Percentiles rank a stretch among this genome's conserved stretches.
Conservation (phyloP, 2,888 invertebrate species). For the Lasius platythorax region DNA sequence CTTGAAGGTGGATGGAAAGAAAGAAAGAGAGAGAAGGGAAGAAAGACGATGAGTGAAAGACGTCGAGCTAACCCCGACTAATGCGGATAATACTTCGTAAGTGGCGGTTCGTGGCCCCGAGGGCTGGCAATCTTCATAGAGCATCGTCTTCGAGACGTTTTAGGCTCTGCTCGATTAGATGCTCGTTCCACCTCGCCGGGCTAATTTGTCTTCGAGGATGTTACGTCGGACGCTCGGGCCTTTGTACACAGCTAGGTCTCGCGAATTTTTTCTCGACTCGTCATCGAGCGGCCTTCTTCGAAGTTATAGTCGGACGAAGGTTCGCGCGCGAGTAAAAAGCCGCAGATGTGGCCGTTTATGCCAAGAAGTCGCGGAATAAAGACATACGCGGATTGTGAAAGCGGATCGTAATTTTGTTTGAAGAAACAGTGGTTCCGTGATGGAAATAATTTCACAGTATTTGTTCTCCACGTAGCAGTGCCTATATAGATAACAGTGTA, state of each 20-base stretch:
- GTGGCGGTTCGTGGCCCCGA: slow-evolving; percentile 57
- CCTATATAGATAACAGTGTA: not conserved
- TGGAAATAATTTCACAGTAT: slow-evolving; percentile 18
- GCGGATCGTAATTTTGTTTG: slow-evolving; percentile 33
- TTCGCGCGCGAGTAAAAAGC: slow-evolving; percentile 53
- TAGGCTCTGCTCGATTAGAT: slow-evolving; percentile 69
- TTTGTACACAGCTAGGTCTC: slow-evolving; percentile 58
- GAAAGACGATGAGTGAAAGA: slow-evolving; percentile 42
- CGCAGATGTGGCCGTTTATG: slow-evolving; percentile 49
- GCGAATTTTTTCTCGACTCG: slow-evolving; percentile 54
- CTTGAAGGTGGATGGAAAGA: not conserved
- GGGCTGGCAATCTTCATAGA: slow-evolving; percentile 70
- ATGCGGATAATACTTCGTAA: slow-evolving; percentile 61
- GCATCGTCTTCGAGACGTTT: slow-evolving; percentile 68
- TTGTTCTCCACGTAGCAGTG: not conserved
- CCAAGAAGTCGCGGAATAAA: slow-evolving; percentile 39
- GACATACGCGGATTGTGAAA: slow-evolving; percentile 25
- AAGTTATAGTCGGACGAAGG: not conserved
- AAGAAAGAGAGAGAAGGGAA: not conserved
- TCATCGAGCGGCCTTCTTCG: not conserved
- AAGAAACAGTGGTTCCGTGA: slow-evolving; percentile 40
- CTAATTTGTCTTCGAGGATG: slow-evolving; percentile 71
- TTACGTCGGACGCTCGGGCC: slow-evolving; percentile 33
- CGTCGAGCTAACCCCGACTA: slow-evolving; percentile 48
- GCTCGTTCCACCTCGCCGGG: slow-evolving; percentile 77